Evolutionary conservation across 2,113 vertebrate species (phyloP), one percentile per base, ranked within the genome.

Genomic region (Anseranas semipalmata): DNA sequence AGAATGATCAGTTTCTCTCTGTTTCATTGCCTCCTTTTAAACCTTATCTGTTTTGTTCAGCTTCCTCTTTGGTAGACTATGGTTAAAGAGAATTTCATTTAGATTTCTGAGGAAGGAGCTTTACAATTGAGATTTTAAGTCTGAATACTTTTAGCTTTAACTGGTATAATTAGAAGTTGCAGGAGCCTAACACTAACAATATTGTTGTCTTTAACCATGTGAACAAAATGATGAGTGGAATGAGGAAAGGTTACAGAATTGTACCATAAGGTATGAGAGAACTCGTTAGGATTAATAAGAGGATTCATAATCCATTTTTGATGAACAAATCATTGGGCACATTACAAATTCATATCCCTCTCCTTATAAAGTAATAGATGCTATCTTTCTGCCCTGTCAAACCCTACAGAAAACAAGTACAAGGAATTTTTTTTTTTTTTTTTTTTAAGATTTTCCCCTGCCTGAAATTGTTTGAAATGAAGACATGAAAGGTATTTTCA

Each of bases 341-440:
- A 78, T 68, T 93, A 65, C 65, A 93, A 96, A 96, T 96, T 90
- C 55, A 6, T 35, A 43, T 73, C 19, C 35, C 11, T 37, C 56
- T 2, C 37, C n/a, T 92, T 70, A 59, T 0, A 6, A 59, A 58
- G 55, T 15, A 70, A 59, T 35, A 41, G 65, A 37, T 46, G 30
- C 15, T 66, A 27, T 63, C 30, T 35, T 85, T 81, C 63, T 77
- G 60, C 13, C 10, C 7, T 35, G 3, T 74, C 28, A 67, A 30
- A 35, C 33, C 10, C n/a, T 56, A 18, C 15, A 48, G 71, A 90
- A 90, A 52, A 52, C 50, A 52, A 52, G 50, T 52, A 41, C 50
- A 52, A 52, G 50, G 25, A 41, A 41, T n/a, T n/a, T n/a, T n/a
- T n/a, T 41, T 41, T 41, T 41, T 41, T 41, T 41, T 15, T 8